Conservation (phyloP, 2,888 invertebrate species). For the Stenodera caucasica region DNA sequence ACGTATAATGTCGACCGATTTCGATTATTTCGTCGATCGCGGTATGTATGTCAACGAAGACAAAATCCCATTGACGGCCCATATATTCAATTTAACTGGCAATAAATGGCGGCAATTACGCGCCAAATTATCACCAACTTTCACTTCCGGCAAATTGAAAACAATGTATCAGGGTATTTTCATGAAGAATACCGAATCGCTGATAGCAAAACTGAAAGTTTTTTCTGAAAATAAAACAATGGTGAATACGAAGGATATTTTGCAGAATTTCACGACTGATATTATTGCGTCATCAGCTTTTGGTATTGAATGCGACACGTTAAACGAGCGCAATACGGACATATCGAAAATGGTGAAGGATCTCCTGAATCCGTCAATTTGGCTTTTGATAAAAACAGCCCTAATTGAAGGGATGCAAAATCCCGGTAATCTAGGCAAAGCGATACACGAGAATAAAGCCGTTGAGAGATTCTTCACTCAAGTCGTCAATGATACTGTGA, state of each 20-base stretch:
- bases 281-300: not conserved
- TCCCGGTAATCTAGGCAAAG: not conserved
- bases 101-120: constrained; percentile 10
- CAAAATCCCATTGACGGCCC: constrained; percentile 12
- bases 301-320: constrained; percentile 4
- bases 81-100: constrained; percentile 14
- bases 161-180: constrained; percentile 4
- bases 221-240: not conserved
- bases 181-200: not conserved
- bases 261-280: constrained; percentile 7
- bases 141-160: constrained; percentile 9
- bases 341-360: not conserved
- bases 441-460: not conserved
- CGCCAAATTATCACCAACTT: constrained; percentile 6
- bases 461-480: not conserved
- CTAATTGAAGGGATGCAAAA: constrained; percentile 3
- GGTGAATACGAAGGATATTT: not conserved
- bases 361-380: not conserved
- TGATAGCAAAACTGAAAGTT: not conserved
- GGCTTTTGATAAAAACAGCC: not conserved
- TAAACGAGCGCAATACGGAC: not conserved
- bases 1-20: constrained; percentile 13
- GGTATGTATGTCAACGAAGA: constrained; percentile 12
- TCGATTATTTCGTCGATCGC: constrained; percentile 19
- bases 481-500: not conserved